phyloP scores from a whole-genome alignment of 2,797 vertebrate species.

The Pangasius krempfi region DNA sequence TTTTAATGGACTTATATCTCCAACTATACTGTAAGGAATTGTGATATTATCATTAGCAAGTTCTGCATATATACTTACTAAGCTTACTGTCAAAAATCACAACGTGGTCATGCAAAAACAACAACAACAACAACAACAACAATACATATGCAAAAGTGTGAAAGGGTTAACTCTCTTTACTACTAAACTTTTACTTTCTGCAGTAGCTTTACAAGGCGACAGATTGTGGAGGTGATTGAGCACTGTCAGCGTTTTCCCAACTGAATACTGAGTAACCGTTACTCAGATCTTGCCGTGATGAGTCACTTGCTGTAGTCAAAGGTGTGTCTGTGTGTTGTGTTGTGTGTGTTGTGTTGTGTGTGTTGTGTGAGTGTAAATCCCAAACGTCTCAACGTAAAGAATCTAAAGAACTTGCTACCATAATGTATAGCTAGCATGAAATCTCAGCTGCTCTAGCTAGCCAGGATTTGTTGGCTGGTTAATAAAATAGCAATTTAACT shows the following conservation, averaged over 20 bases:
- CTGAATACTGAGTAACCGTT: constrained; percentile 5
- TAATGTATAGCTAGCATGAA: background rate
- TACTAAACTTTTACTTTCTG: background rate
- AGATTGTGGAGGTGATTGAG: background rate
- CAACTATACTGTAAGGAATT: background rate
- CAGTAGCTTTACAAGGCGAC: background rate
- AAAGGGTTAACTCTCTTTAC: background rate
- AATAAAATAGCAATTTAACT: background rate
- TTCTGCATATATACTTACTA: too few species aligned
- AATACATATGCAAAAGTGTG: background rate
- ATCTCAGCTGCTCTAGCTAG: background rate
- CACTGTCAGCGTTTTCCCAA: background rate
- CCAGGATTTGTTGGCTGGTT: background rate
- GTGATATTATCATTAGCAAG: too few species aligned
- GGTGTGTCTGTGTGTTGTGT: background rate
- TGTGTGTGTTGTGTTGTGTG: constrained; percentile 9
- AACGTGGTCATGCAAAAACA: background rate
- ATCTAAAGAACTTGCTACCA: background rate
- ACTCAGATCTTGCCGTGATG: background rate
- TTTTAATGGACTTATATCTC: background rate
- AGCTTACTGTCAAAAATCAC: background rate
- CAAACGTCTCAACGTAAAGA: background rate
- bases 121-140: too few species aligned
- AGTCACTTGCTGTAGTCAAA: background rate
- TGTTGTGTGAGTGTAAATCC: background rate